Percentiles rank a stretch among this genome's conserved stretches.
Evolutionary conservation across 2,797 vertebrate genomes (phyloP).

Genomic region (Mionectes olivaceus): DNA sequence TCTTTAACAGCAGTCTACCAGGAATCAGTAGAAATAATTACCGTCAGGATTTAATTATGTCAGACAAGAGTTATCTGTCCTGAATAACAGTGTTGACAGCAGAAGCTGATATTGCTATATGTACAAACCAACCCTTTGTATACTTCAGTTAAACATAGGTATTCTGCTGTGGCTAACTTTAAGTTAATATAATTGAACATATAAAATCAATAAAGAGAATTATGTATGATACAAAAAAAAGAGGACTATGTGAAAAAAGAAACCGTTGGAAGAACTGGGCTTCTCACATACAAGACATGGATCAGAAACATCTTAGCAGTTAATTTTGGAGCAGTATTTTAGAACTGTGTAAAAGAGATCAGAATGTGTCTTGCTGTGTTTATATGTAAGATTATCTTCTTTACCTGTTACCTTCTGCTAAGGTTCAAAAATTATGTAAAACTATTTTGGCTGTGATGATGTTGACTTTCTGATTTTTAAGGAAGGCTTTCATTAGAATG

Average conservation of each 20-base stretch:
- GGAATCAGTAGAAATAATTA: conserved; percentile 78
- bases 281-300: neutral
- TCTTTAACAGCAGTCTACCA: conserved; percentile 73
- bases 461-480: neutral
- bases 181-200: conserved; percentile 51
- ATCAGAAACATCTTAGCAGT: neutral
- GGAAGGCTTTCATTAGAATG: conserved; percentile 1
- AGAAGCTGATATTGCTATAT: conserved; percentile 48
- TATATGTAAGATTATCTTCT: neutral
- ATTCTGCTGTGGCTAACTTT: conserved; percentile 39
- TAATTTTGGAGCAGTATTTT: neutral
- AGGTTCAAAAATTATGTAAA: neutral
- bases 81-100: conserved; percentile 64
- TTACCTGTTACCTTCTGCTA: neutral
- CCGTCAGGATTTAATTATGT: conserved; percentile 80
- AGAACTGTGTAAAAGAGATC: neutral
- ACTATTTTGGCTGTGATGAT: neutral
- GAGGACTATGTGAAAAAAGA: neutral
- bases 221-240: neutral
- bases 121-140: conserved; percentile 52
- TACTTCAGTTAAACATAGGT: conserved; percentile 49
- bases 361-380: neutral
- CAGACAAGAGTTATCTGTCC: conserved; percentile 74
- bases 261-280: neutral
- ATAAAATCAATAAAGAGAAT: conserved; percentile 35